Evolutionary conservation across 2,888 invertebrate species (phyloP), one percentile per base, ranked within the genome.

Genomic region (Platynereis dumerilii): DNA sequence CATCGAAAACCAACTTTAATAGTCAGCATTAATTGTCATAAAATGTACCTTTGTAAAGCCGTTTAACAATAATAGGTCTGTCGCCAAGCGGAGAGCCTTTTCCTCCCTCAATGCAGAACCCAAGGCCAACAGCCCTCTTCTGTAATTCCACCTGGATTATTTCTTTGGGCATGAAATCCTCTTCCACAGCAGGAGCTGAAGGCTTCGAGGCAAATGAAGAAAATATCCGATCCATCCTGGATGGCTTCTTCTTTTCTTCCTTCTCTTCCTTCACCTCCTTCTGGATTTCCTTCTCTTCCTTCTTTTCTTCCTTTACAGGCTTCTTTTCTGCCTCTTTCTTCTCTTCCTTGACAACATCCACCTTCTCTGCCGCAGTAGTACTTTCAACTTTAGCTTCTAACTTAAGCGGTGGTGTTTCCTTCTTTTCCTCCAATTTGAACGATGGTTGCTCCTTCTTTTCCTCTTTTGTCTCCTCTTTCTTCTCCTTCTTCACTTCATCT

Each of bases 31-130:
- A n/a, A n/a, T n/a, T n/a, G n/a, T n/a, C n/a, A n/a, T n/a, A n/a
- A n/a, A n/a, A n/a, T n/a, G n/a, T n/a, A 95, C 96, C 95, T 87
- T 92, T 92, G 82, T 96, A 96, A 74, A 96, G 90, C 86, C 95
- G 94, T 85, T 95, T 96, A 76, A 96, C 90, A 60, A 91, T 89
- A 69, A 96, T 88, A 56, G 96, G 94, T 77, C 90, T 88, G 84
- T 96, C 93, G 27, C 96, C 96, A 68, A 90, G 87, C 52, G 60
- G 60, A 29, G 60, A 29, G 52, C 60, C 94, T 73, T 91, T 90
- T 58, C 96, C 96, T 60, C 96, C 96, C 78, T 96, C 95, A 71
- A 96, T 89, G 76, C 95, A 94, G 84, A 96, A 95, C 59, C 96
- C 96, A 64, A 96, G 88, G 3, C 96, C 96, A 71, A 93, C 91